Evolutionary conservation across 1,140 invertebrate genomes (phyloP).

Genomic region (Solen grandis): DNA sequence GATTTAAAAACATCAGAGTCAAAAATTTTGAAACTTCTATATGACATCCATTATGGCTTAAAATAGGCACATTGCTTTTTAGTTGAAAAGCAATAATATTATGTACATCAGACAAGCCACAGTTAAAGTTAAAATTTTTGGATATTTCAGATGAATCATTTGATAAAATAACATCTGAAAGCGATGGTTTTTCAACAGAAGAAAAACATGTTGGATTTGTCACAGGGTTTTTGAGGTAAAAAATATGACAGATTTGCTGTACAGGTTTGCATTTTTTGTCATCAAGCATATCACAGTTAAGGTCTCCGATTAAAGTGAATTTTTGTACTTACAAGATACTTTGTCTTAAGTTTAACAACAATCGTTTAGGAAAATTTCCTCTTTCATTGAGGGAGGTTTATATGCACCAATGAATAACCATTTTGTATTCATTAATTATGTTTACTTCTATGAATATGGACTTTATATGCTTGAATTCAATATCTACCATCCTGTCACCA

Average conservation of each 20-base stretch:
- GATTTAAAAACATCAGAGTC: background rate
- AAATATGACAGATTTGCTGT: slow-evolving; percentile 36
- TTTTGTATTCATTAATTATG: background rate
- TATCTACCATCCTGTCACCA: background rate
- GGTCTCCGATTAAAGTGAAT: slow-evolving; percentile 19
- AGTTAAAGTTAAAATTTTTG: slow-evolving; percentile 1
- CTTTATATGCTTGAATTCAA: slow-evolving; percentile 18
- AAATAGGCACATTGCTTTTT: background rate
- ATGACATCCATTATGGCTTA: background rate
- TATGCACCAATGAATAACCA: slow-evolving; percentile 15
- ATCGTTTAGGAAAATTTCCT: slow-evolving; percentile 9
- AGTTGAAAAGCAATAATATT: background rate
- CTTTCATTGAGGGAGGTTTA: slow-evolving; percentile 16
- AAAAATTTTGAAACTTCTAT: slow-evolving; percentile 13
- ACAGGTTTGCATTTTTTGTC: slow-evolving; percentile 6
- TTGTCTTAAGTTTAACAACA: background rate
- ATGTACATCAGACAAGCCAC: background rate
- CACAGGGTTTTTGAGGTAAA: slow-evolving; percentile 12
- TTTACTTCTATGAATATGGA: slow-evolving; percentile 10
- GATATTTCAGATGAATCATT: background rate
- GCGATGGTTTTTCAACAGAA: background rate
- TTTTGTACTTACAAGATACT: slow-evolving; percentile 2
- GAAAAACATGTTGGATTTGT: slow-evolving; percentile 1
- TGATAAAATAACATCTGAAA: slow-evolving; percentile 4
- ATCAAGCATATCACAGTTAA: slow-evolving; percentile 43